Evolutionary conservation across 92 coral and sea anemone genomes (phyloP), one percentile per base, ranked within the genome.

Genomic region (Epizoanthus stellaris): DNA sequence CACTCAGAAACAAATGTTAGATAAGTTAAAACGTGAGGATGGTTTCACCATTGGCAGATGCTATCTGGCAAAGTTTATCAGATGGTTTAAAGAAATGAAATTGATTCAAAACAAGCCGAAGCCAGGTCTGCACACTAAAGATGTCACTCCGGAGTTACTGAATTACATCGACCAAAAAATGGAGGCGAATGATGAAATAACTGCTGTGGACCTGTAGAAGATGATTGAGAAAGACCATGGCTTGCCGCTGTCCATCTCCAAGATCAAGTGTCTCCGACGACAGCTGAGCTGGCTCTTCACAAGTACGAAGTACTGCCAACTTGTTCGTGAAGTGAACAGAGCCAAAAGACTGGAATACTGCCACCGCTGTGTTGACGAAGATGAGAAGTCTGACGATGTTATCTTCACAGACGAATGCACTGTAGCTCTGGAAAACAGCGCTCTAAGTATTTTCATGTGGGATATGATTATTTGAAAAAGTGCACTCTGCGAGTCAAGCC

Each of bases 251-350:
- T 76, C 87, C 6, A 54, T 77, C 65, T 39, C 80, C 4, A 88
- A 87, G n/a, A 57, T 88, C 6, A 77, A 75, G 59, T 69, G 82
- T 3, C 20, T 70, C 12, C 82, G 88, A 17, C 67, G 77, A n/a
- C 68, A 89, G 62, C 87, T 87, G 62, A 88, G 93, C 25, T 93
- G 93, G 95, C 65, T 93, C n/a, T 40, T 63, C 5, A 85, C 93
- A 9, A 65, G 88, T 17, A 80, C 88, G 4, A 90, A 93, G 76
- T 92, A 92, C 75, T 90, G 91, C 83, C 90, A 87, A 71, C 71
- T 92, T 53, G 85, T 87, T 34, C 58, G 91, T 59, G 95, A 88
- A 73, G 81, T 73, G 7, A 91, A 91, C 74, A 75, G 88, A 8
- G 76, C 61, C 30, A 87, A 85, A 47, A 38, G 85, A 47, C 75